Evolutionary conservation across 2,113 vertebrate species (phyloP).

Genomic region (Nicator chloris): DNA sequence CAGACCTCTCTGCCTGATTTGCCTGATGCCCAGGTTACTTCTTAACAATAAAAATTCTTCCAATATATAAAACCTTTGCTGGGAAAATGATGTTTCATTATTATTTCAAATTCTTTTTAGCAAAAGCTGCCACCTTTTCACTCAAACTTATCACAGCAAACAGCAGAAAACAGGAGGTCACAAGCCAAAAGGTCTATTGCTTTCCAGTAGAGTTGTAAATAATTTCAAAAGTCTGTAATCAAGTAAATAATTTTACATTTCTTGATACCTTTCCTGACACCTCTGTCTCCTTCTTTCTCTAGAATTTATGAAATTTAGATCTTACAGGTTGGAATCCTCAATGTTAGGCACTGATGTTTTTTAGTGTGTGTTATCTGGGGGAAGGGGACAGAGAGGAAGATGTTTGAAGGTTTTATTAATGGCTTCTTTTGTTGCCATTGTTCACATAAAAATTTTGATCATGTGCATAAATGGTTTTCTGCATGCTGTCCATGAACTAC

Average conservation of each 20-base stretch:
- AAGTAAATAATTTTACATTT: not conserved
- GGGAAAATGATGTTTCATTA: not conserved
- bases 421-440: not conserved
- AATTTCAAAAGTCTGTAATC: not conserved
- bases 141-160: not conserved
- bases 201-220: not conserved
- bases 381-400: not conserved
- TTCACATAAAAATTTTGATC: not conserved
- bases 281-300: not conserved
- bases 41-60: not conserved
- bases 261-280: not conserved
- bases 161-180: not conserved
- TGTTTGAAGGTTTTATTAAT: not conserved
- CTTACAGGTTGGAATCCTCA: not conserved
- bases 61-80: not conserved
- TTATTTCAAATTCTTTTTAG: not conserved
- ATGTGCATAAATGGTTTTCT: not conserved
- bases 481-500: not conserved
- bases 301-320: not conserved
- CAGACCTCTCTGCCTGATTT: not conserved
- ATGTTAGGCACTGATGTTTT: not conserved
- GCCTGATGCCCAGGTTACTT: not conserved
- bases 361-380: not conserved
- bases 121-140: not conserved
- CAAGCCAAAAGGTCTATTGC: not conserved